Conservation (phyloP, 2,113 vertebrate genomes). For the Carettochelys insculpta region DNA sequence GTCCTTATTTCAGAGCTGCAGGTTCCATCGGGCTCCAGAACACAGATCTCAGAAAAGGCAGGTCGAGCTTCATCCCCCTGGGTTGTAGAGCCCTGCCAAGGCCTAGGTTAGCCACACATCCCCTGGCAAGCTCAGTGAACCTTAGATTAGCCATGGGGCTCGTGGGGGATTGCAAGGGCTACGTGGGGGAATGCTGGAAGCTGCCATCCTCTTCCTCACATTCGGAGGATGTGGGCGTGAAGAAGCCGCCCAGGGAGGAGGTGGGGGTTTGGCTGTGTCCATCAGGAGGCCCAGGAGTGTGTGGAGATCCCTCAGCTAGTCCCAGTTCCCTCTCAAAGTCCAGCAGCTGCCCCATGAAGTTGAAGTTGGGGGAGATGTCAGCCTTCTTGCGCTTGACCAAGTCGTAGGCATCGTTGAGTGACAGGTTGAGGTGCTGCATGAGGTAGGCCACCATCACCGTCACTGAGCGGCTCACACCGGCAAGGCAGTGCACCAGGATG, state of each 20-base stretch:
- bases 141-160: background rate
- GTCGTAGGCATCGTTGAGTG: conserved; percentile 89
- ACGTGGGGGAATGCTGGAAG: background rate
- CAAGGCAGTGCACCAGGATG: conserved; percentile 89
- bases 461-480: conserved; percentile 89
- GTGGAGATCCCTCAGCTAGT: conserved; percentile 63
- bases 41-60: background rate
- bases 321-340: conserved; percentile 88
- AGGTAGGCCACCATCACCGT: conserved; percentile 91
- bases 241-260: conserved; percentile 83
- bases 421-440: conserved; percentile 89
- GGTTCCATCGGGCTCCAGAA: background rate
- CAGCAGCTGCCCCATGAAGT: conserved; percentile 91
- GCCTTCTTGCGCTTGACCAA: conserved; percentile 90
- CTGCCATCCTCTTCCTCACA: background rate
- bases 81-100: background rate
- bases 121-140: background rate
- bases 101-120: background rate
- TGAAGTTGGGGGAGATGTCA: conserved; percentile 91
- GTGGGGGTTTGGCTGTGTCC: conserved; percentile 84
- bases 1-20: background rate
- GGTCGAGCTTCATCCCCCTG: background rate
- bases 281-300: conserved; percentile 45
- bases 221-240: conserved; percentile 84
- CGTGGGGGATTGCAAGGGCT: background rate